Evolutionary conservation across 2,797 vertebrate species (phyloP), one percentile per base, ranked within the genome.

Genomic region (Margarornis squamiger): DNA sequence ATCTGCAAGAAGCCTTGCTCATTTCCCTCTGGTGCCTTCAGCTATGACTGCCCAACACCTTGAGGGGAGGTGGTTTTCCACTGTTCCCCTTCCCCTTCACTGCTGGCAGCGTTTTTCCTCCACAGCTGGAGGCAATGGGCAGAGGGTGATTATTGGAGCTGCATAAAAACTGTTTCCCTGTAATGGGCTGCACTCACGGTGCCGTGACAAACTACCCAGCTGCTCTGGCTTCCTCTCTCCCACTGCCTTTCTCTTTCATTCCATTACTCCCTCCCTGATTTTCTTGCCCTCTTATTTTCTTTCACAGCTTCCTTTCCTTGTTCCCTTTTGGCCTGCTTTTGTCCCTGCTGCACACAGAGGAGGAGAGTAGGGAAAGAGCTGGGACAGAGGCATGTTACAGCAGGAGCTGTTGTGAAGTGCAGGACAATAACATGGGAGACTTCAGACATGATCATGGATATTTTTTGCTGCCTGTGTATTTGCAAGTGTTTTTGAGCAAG

Each of bases 101-200:
- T 96, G 48, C 57, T 90, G 55, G n/a, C 9, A 24, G 73, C 45
- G 43, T 13, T 15, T 54, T 70, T 91, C 70, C 66, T 94, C 55
- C 71, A 71, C 1, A 15, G 63, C 70, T 95, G 88, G 74, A 84
- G 52, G 61, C 67, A 59, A 51, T 4, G 7, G 51, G 29, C 63
- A 17, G 90, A 76, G 45, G 58, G 39, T 12, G 36, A 45, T 91
- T 89, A 65, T 46, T 21, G 2, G 54, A 95, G 90, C 82, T 92
- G 76, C 62, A 43, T 76, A 70, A 93, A 96, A 70, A 73, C 93
- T 86, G 30, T 88, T 96, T 91, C 24, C n/a, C 67, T 84, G 17
- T 83, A 71, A 70, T 74, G 91, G 63, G 74, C 86, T 93, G 86
- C 71, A 48, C 58, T 88, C 61, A 45, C 0, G 1, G 66, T 95